Conservation (phyloP, 2,797 vertebrate genomes). For the Neosilurus mollespiculum region DNA sequence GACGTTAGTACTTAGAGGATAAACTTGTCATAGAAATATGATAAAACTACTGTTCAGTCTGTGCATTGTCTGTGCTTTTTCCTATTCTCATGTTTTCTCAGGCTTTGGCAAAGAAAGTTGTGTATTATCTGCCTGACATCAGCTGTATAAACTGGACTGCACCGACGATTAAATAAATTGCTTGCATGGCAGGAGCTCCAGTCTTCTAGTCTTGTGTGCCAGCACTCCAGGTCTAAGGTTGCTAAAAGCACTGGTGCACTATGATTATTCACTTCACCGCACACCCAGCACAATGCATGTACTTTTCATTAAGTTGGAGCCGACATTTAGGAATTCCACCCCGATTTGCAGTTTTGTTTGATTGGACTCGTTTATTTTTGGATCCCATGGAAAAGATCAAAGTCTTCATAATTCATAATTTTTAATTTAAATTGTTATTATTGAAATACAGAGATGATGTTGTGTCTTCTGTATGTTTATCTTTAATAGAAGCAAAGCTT, state of each 20-base stretch:
- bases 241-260: constrained; percentile 63
- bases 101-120: constrained; percentile 58
- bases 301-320: background rate
- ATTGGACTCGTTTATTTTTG: background rate
- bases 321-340: background rate
- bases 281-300: background rate
- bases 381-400: background rate
- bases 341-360: background rate
- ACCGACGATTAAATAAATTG: constrained; percentile 57
- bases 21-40: background rate
- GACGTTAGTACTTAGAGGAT: background rate
- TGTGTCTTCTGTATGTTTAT: background rate
- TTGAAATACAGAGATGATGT: background rate
- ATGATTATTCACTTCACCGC: constrained; percentile 58
- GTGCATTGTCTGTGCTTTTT: background rate
- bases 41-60: background rate
- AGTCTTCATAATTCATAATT: too few relatives aligned
- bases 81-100: background rate
- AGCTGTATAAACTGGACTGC: constrained; percentile 59
- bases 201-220: constrained; percentile 53
- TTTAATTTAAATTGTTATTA: background rate
- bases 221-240: constrained; percentile 60
- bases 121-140: constrained; percentile 66
- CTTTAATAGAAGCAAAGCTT: background rate
- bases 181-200: constrained; percentile 54